phyloP scores from a whole-genome alignment of 2,113 vertebrate genomes.

The Ceratotherium simum region DNA sequence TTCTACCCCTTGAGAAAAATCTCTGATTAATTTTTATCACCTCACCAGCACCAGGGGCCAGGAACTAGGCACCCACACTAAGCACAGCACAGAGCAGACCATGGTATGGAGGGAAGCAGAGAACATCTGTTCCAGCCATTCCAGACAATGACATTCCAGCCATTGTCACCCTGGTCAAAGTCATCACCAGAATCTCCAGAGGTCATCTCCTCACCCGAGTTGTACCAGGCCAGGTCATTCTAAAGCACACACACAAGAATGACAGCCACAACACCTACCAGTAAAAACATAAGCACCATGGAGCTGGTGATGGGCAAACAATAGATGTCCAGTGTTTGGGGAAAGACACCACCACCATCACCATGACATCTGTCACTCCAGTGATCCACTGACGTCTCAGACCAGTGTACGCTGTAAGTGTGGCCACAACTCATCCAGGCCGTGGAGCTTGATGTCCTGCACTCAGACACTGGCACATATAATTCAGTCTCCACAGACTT shows the following conservation, averaged over 20 bases:
- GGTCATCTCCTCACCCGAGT: conserved; percentile 89
- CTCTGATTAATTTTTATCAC: conserved; percentile 40
- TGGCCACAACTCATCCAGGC: conserved; percentile 89
- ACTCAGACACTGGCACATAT: conserved; percentile 93
- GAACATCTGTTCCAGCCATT: conserved; percentile 85
- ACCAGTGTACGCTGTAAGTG: conserved; percentile 93
- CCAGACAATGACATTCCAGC: conserved; percentile 88
- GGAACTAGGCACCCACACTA: conserved; percentile 93
- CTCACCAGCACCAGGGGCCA: conserved; percentile 92
- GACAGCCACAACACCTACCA: conserved; percentile 93
- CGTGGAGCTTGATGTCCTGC: conserved; percentile 91
- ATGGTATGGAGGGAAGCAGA: conserved; percentile 91
- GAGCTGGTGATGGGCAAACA: conserved; percentile 94
- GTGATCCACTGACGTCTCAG: conserved; percentile 86
- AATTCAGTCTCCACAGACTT: conserved; percentile 91
- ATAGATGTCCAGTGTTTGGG: conserved; percentile 93
- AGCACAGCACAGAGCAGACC: conserved; percentile 92
- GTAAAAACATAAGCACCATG: conserved; percentile 92
- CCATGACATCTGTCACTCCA: conserved; percentile 89
- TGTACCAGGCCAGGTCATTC: conserved; percentile 94
- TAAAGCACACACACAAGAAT: conserved; percentile 94
- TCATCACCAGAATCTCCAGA: conserved; percentile 86
- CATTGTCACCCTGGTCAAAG: conserved; percentile 93
- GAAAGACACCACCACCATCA: conserved; percentile 89
- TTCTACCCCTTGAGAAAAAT: conserved; percentile 46